Conservation (phyloP, 2,113 vertebrate genomes). For the Tragelaphus strepsiceros region DNA sequence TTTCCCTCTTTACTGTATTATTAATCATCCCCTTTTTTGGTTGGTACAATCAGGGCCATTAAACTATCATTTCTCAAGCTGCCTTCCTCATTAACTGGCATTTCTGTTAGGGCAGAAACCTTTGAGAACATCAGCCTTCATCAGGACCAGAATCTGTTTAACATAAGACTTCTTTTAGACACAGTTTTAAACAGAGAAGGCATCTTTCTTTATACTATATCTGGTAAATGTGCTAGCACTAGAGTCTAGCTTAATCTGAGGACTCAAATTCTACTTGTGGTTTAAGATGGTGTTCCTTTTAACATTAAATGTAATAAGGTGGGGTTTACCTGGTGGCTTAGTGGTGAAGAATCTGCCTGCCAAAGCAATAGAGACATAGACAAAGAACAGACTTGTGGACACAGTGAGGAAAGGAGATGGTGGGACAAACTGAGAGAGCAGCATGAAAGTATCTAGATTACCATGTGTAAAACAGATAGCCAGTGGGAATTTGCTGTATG, state of each 20-base stretch:
- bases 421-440: not conserved
- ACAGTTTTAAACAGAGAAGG: not conserved
- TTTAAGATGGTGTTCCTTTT: slow-evolving; percentile 39
- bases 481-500: not conserved
- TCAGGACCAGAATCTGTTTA: not conserved
- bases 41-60: not conserved
- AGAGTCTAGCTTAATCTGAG: slow-evolving; percentile 23
- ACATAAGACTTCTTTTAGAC: not conserved
- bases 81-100: not conserved
- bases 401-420: not conserved
- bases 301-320: slow-evolving; percentile 19
- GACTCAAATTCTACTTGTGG: slow-evolving; percentile 38
- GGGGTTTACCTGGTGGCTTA: not conserved
- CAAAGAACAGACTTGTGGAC: not conserved
- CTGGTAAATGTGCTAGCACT: not conserved
- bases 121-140: slow-evolving; percentile 4
- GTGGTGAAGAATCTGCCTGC: not conserved
- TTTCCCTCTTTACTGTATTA: not conserved
- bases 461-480: not conserved
- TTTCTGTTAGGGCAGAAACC: not conserved
- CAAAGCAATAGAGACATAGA: not conserved
- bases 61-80: slow-evolving; percentile 10
- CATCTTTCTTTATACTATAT: not conserved
- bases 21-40: not conserved
- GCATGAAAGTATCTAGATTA: not conserved